Conservation (phyloP, 1,140 invertebrate species). For the Drosophila orena region DNA sequence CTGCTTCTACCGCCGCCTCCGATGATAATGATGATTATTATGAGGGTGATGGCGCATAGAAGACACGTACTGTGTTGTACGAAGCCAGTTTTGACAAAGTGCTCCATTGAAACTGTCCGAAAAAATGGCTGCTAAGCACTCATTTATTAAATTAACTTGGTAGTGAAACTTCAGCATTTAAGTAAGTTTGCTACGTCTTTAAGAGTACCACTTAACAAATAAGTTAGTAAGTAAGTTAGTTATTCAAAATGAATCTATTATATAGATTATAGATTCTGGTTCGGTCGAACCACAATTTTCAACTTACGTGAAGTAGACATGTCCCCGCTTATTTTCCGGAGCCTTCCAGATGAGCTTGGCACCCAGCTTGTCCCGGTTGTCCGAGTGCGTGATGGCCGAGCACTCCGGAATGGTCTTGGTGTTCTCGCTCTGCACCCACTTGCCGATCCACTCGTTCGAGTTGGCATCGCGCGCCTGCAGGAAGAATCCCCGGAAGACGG, state of each 20-base stretch:
- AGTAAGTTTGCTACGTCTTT: background rate
- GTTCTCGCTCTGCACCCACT: slow-evolving; percentile 89
- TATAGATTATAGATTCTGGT: too few species aligned
- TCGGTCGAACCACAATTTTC: background rate
- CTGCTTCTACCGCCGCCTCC: slow-evolving; percentile 1
- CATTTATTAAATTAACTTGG: slow-evolving; percentile 20
- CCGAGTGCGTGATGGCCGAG: slow-evolving; percentile 91
- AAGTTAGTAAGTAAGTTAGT: too few species aligned
- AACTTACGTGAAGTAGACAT: slow-evolving; percentile 92
- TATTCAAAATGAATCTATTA: too few species aligned
- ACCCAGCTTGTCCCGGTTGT: slow-evolving; percentile 90
- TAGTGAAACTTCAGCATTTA: slow-evolving; percentile 6
- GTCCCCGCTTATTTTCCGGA: slow-evolving; percentile 87
- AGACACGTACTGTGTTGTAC: slow-evolving; percentile 31
- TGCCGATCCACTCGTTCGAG: slow-evolving; percentile 90
- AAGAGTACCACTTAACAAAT: background rate
- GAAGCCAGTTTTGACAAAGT: slow-evolving; percentile 24
- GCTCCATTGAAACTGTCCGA: slow-evolving; percentile 10
- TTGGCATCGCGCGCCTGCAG: slow-evolving; percentile 90
- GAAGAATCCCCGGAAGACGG: slow-evolving; percentile 91
- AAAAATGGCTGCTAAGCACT: slow-evolving; percentile 16
- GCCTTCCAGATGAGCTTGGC: slow-evolving; percentile 91
- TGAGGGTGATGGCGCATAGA: slow-evolving; percentile 37
- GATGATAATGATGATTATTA: slow-evolving; percentile 34
- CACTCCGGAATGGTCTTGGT: slow-evolving; percentile 91